phyloP scores from a whole-genome alignment of 2,113 vertebrate genomes.

The Laterallus jamaicensis region DNA sequence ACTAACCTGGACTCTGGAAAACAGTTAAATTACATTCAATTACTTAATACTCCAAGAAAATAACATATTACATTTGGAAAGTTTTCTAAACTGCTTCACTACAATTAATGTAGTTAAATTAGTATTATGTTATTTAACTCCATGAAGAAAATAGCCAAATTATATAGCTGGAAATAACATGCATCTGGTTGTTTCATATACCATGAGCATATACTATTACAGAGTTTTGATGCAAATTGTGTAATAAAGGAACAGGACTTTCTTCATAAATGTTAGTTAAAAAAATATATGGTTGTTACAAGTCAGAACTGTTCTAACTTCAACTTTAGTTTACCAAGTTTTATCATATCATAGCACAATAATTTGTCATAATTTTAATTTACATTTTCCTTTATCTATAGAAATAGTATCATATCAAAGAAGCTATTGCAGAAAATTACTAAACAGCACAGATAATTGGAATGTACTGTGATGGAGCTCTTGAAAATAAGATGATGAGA shows the following conservation, averaged over 20 bases:
- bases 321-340: not conserved
- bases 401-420: not conserved
- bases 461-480: not conserved
- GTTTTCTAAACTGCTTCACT: not conserved
- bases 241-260: not conserved
- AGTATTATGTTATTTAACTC: not conserved
- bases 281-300: not conserved
- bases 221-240: not conserved
- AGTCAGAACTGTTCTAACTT: not conserved
- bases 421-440: not conserved
- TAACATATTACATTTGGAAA: not conserved
- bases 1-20: not conserved
- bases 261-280: not conserved
- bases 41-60: not conserved
- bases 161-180: not conserved
- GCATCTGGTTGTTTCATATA: not conserved
- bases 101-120: not conserved
- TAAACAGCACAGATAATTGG: not conserved
- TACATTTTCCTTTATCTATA: not conserved
- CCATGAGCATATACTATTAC: not conserved
- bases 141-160: not conserved
- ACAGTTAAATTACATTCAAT: not conserved
- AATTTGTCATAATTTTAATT: not conserved
- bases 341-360: not conserved
- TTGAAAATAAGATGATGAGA: not conserved